Evolutionary conservation across 2,113 vertebrate genomes (phyloP).

Genomic region (Salvelinus fontinalis): DNA sequence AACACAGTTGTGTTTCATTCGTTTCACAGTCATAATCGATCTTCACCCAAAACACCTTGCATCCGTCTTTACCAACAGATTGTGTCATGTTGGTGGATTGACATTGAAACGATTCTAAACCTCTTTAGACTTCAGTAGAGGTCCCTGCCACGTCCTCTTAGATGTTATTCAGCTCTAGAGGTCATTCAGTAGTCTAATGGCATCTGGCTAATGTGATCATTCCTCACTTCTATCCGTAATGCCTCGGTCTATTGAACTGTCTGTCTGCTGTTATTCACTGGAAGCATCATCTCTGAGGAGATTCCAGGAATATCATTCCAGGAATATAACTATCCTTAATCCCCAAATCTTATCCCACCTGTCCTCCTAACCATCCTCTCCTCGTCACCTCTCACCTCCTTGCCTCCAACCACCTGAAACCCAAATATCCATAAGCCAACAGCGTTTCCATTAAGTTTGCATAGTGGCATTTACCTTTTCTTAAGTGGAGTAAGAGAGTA

Average conservation of each 20-base stretch:
- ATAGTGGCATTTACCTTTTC: neutral
- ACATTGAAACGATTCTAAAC: neutral
- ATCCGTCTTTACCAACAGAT: neutral
- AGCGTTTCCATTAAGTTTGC: neutral
- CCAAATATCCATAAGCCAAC: no score
- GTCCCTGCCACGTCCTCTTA: neutral
- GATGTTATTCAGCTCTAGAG: neutral
- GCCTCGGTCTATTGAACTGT: no score
- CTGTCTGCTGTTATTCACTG: neutral
- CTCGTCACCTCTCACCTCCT: neutral
- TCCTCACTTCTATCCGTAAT: no score
- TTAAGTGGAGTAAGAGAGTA: no score
- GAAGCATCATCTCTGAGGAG: neutral
- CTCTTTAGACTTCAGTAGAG: neutral
- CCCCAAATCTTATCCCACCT: neutral
- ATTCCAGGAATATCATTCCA: conserved; percentile 11
- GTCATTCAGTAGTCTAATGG: no score
- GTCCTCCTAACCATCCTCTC: neutral
- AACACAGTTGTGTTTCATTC: neutral
- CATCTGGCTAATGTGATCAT: neutral
- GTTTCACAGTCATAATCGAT: neutral
- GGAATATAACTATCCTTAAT: conserved; percentile 20
- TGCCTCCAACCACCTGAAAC: neutral
- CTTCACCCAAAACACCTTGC: neutral
- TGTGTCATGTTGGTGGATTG: neutral